phyloP scores from a whole-genome alignment of 1,140 invertebrate genomes.

The Drosophila bifasciata region DNA sequence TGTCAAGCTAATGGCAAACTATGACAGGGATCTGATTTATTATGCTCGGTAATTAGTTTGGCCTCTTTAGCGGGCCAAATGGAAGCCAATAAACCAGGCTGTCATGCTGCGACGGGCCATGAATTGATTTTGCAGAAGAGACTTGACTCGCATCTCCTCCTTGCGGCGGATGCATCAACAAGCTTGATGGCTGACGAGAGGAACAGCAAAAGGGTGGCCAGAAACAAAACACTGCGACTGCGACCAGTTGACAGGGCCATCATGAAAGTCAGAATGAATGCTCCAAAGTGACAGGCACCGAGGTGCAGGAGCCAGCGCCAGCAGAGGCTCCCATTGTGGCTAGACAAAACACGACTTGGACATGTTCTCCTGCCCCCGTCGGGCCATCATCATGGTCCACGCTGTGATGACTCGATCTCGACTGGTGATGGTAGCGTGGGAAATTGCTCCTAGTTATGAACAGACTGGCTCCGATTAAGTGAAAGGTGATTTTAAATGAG shows the following conservation, averaged over 20 bases:
- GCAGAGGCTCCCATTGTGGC: constrained; percentile 55
- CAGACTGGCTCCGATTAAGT: too few relatives aligned
- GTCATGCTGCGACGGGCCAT: constrained; percentile 39
- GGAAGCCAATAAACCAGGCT: constrained; percentile 48
- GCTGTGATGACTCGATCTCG: background rate
- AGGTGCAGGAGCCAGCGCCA: background rate
- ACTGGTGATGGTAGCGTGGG: background rate
- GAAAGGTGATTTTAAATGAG: too few relatives aligned
- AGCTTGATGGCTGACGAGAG: too few relatives aligned
- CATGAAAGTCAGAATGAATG: constrained; percentile 68
- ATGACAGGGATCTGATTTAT: constrained; percentile 77
- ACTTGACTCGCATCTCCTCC: constrained; percentile 26
- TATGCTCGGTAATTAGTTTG: constrained; percentile 79
- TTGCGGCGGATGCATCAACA: too few relatives aligned
- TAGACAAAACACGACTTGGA: constrained; percentile 49
- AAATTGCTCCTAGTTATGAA: too few relatives aligned
- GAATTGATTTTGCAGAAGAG: constrained; percentile 59
- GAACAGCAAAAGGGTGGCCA: constrained; percentile 32
- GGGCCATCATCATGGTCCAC: constrained; percentile 14
- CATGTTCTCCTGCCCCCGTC: constrained; percentile 22
- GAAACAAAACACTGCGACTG: constrained; percentile 58
- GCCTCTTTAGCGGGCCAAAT: constrained; percentile 63
- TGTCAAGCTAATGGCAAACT: constrained; percentile 76
- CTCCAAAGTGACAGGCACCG: constrained; percentile 46
- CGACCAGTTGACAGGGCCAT: constrained; percentile 52